phyloP scores from a whole-genome alignment of 2,113 vertebrate genomes.

The Bucco capensis region DNA sequence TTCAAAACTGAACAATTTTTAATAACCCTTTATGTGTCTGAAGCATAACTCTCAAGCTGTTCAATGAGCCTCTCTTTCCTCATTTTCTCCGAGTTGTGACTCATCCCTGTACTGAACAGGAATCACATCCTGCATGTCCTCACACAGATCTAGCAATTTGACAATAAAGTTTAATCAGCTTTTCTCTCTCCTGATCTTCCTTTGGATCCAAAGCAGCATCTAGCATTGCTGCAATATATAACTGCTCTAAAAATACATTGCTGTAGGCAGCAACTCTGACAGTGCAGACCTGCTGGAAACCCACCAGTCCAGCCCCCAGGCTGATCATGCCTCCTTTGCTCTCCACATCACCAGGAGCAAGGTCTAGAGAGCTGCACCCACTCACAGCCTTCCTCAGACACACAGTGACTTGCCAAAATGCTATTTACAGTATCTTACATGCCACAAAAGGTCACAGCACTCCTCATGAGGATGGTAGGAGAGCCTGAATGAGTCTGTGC shows the following conservation, averaged over 20 bases:
- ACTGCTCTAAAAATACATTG: slow-evolving; percentile 23
- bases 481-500: neutral
- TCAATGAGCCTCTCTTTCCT: neutral
- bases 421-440: neutral
- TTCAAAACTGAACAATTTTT: neutral
- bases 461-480: neutral
- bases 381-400: neutral
- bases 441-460: neutral
- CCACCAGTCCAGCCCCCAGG: slow-evolving; percentile 20
- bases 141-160: neutral
- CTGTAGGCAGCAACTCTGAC: slow-evolving; percentile 44
- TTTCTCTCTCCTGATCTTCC: neutral
- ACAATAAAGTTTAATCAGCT: neutral
- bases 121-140: neutral
- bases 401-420: neutral
- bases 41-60: neutral
- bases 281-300: slow-evolving; percentile 30
- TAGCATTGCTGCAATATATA: slow-evolving; percentile 10
- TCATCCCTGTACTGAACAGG: neutral
- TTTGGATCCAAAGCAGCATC: neutral
- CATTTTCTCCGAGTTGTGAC: neutral
- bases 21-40: neutral
- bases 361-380: neutral
- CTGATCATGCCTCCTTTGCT: neutral
- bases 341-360: neutral